Evolutionary conservation across 1,140 invertebrate genomes (phyloP).

Genomic region (Contarinia nasturtii): DNA sequence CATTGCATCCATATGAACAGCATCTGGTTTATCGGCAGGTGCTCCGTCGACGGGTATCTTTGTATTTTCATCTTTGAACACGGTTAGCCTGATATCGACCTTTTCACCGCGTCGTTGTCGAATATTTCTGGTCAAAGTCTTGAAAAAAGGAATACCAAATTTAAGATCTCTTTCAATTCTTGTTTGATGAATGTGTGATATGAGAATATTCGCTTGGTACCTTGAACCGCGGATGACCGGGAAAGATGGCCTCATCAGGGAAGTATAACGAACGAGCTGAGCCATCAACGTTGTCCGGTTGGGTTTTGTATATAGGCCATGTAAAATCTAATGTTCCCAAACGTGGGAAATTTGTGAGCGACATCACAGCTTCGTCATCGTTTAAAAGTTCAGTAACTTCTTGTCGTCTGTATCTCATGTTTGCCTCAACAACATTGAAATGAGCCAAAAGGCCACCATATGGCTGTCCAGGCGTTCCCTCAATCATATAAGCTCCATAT

Average conservation of each 20-base stretch:
- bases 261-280: slow-evolving; percentile 81
- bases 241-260: slow-evolving; percentile 85
- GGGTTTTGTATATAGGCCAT: slow-evolving; percentile 49
- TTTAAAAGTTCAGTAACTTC: slow-evolving; percentile 64
- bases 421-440: slow-evolving; percentile 95
- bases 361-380: slow-evolving; percentile 70
- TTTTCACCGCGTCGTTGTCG: slow-evolving; percentile 77
- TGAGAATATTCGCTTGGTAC: too few relatives aligned
- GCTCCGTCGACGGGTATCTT: slow-evolving; percentile 65
- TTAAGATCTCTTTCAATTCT: too few relatives aligned
- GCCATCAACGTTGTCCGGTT: slow-evolving; percentile 40
- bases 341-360: slow-evolving; percentile 82
- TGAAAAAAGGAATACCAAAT: too few relatives aligned
- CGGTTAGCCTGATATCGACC: slow-evolving; percentile 93
- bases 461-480: slow-evolving; percentile 96
- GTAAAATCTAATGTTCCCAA: slow-evolving; percentile 81
- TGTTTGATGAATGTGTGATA: too few relatives aligned
- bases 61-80: slow-evolving; percentile 76
- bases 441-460: slow-evolving; percentile 83
- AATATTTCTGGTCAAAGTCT: slow-evolving; percentile 87
- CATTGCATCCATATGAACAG: slow-evolving; percentile 97
- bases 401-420: slow-evolving; percentile 80
- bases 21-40: slow-evolving; percentile 44
- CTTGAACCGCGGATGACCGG: slow-evolving; percentile 92
- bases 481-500: slow-evolving; percentile 97